Percentiles rank a stretch among this genome's conserved stretches.
These are phyloP conservation scores for Apolygus lucorum DNA, from an alignment of 1,140 invertebrate genomes.

Conservation along the genomic window DNA sequence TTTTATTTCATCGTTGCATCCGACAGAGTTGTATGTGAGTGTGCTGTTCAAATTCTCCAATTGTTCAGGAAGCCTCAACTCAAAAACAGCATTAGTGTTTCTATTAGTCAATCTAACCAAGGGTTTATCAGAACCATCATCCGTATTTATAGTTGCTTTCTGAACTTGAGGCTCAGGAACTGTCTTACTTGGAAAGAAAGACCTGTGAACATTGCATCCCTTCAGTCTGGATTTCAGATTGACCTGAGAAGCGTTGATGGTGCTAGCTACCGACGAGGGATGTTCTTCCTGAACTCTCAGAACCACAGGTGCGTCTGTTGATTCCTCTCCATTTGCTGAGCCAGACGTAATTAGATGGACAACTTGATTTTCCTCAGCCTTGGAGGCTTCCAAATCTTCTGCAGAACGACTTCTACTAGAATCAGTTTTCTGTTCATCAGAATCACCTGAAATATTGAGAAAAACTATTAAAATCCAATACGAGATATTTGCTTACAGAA, in stretches of 20 bases:
- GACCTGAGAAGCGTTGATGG: neutral
- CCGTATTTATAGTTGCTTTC: neutral
- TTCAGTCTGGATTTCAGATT: neutral
- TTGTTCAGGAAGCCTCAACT: conserved; percentile 20
- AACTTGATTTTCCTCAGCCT: neutral
- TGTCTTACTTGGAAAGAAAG: no score
- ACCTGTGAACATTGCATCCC: neutral
- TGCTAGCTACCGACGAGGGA: neutral
- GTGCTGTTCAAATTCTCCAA: conserved; percentile 14
- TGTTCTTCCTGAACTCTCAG: neutral
- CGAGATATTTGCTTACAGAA: no score
- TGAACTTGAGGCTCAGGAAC: neutral
- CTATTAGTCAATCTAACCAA: conserved; percentile 4
- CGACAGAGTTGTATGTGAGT: neutral
- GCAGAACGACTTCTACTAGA: no score
- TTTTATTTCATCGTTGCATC: conserved; percentile 21
- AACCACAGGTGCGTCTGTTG: neutral
- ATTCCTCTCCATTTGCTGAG: neutral
- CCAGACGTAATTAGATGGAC: neutral
- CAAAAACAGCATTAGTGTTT: conserved; percentile 11
- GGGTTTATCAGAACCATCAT: neutral
- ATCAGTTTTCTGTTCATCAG: no score
- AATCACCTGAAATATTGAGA: no score
- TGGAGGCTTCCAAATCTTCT: no score
- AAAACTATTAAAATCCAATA: no score